Percentiles rank a stretch among this genome's conserved stretches.
Conservation (phyloP, 2,888 invertebrate genomes). For the Volucella inflata region DNA sequence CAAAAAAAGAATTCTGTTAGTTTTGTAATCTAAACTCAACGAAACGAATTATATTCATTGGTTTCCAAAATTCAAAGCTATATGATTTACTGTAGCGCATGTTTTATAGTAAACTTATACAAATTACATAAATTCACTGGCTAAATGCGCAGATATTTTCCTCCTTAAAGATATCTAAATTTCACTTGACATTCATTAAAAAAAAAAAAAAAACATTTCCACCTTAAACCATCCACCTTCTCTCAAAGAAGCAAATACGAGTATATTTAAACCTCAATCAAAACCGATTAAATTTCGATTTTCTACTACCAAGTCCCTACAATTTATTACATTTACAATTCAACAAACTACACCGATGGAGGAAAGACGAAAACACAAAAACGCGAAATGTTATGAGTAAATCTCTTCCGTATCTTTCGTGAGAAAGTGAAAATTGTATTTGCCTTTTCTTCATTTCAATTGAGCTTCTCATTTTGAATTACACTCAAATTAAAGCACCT, state of each 20-base stretch:
- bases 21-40: neutral
- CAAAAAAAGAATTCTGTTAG: neutral
- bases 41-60: neutral
- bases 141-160: conserved; percentile 19
- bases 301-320: too few species aligned
- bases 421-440: conserved; percentile 46
- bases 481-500: conserved; percentile 55
- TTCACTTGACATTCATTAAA: too few species aligned
- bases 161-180: neutral
- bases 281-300: too few species aligned
- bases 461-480: conserved; percentile 47
- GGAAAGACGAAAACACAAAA: neutral
- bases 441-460: conserved; percentile 4
- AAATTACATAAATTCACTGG: conserved; percentile 27
- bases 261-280: too few species aligned
- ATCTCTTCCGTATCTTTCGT: conserved; percentile 27
- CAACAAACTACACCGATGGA: neutral
- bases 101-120: conserved; percentile 35
- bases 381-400: too few species aligned
- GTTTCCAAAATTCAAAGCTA: neutral
- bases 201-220: too few species aligned
- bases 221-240: too few species aligned
- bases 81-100: conserved; percentile 16
- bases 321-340: neutral
- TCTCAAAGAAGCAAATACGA: too few species aligned